Conservation (phyloP, 1,140 invertebrate species). For the Drosophila watanabei region DNA sequence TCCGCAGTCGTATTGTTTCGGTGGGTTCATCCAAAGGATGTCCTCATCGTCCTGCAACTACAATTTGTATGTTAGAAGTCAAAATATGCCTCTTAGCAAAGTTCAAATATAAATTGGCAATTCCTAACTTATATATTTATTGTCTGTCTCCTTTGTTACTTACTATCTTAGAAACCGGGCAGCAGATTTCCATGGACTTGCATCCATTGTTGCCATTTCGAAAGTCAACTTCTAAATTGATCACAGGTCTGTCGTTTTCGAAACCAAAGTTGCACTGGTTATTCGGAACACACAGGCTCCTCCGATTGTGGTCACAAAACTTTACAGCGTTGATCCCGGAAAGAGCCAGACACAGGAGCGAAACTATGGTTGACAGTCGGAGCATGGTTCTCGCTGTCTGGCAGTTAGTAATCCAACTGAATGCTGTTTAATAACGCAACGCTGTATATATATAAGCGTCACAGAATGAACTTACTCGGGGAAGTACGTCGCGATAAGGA, state of each 20-base stretch:
- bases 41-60: neutral
- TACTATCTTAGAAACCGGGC: neutral
- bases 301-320: no score
- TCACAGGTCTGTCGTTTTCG: neutral
- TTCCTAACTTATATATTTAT: neutral
- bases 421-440: neutral
- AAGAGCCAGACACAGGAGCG: neutral
- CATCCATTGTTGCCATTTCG: neutral
- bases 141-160: neutral
- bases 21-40: constrained; percentile 54
- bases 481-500: neutral
- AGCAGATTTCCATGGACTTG: neutral
- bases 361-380: neutral
- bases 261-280: neutral
- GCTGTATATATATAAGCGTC: neutral
- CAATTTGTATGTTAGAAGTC: neutral
- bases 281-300: neutral
- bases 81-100: neutral
- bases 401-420: neutral
- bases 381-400: neutral
- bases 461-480: neutral
- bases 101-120: neutral
- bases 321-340: no score
- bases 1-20: neutral
- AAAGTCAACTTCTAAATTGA: neutral